These are phyloP conservation scores for Orius insidiosus DNA, from an alignment of 1,140 invertebrate genomes.

Conservation along the genomic window DNA sequence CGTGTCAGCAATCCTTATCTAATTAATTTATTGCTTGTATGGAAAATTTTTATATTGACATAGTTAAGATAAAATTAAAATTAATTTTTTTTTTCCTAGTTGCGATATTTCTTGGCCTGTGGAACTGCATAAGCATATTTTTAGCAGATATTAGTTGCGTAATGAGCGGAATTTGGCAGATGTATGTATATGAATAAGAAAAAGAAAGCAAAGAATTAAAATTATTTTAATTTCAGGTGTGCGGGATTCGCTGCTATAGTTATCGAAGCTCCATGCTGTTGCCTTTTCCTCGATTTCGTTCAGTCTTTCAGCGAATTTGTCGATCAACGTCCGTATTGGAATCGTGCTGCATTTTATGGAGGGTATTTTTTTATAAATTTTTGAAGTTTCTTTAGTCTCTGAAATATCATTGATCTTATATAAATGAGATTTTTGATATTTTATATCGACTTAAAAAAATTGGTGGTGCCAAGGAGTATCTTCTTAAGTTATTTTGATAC, in stretches of 20 bases:
- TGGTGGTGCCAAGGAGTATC: constrained; percentile 7
- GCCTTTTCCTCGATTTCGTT: constrained; percentile 84
- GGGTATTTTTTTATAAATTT: constrained; percentile 46
- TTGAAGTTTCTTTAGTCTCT: constrained; percentile 7
- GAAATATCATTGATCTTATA: too few relatives aligned
- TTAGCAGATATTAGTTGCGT: constrained; percentile 45
- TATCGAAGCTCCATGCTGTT: constrained; percentile 87
- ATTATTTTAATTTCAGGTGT: constrained; percentile 29
- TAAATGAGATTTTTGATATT: background rate
- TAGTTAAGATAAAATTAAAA: too few relatives aligned
- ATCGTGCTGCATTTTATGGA: constrained; percentile 72
- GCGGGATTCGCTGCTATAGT: constrained; percentile 69
- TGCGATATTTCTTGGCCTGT: constrained; percentile 70
- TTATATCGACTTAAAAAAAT: constrained; percentile 2
- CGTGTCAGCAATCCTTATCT: too few relatives aligned
- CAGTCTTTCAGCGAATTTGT: constrained; percentile 62
- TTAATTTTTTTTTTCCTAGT: constrained; percentile 38
- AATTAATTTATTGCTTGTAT: too few relatives aligned
- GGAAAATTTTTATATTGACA: background rate
- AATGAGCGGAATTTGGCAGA: constrained; percentile 70
- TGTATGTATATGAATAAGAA: constrained; percentile 34
- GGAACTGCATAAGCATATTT: constrained; percentile 56
- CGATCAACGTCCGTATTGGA: constrained; percentile 72
- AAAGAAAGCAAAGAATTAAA: background rate
- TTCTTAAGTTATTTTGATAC: constrained; percentile 8